Evolutionary conservation across 2,888 invertebrate genomes (phyloP).

Genomic region (Drosophila conformis): DNA sequence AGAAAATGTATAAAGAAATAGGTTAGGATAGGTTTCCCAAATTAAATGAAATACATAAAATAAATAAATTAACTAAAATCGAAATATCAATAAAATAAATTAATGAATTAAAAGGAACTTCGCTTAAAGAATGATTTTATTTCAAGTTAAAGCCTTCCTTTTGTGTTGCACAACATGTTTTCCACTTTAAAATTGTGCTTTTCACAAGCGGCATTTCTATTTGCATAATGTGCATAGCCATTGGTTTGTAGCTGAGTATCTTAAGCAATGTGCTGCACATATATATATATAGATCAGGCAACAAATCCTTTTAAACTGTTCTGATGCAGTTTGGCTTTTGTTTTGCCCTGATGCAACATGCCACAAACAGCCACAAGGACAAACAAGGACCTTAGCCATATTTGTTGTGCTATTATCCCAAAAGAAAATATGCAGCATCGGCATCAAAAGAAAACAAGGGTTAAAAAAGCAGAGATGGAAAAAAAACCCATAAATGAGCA

Average conservation of each 20-base stretch:
- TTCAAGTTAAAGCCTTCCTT: slow-evolving; percentile 1
- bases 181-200: slow-evolving; percentile 37
- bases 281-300: slow-evolving; percentile 33
- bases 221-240: slow-evolving; percentile 34
- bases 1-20: no score
- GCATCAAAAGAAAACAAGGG: slow-evolving; percentile 34
- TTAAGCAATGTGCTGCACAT: slow-evolving; percentile 50
- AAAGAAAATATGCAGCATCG: slow-evolving; percentile 62
- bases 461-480: slow-evolving; percentile 16
- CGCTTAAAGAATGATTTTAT: not conserved
- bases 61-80: not conserved
- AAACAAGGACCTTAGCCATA: slow-evolving; percentile 44
- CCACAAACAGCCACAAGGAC: slow-evolving; percentile 40
- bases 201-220: slow-evolving; percentile 31
- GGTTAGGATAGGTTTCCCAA: no score
- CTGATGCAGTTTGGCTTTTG: slow-evolving; percentile 53
- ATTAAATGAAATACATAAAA: no score
- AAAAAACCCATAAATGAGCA: slow-evolving; percentile 63
- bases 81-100: no score
- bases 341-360: slow-evolving; percentile 59
- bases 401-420: slow-evolving; percentile 55
- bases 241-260: slow-evolving; percentile 30
- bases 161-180: slow-evolving; percentile 4
- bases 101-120: no score
- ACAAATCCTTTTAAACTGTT: slow-evolving; percentile 72